Evolutionary conservation across 2,888 invertebrate species (phyloP).

Genomic region (Cryptops parisi): DNA sequence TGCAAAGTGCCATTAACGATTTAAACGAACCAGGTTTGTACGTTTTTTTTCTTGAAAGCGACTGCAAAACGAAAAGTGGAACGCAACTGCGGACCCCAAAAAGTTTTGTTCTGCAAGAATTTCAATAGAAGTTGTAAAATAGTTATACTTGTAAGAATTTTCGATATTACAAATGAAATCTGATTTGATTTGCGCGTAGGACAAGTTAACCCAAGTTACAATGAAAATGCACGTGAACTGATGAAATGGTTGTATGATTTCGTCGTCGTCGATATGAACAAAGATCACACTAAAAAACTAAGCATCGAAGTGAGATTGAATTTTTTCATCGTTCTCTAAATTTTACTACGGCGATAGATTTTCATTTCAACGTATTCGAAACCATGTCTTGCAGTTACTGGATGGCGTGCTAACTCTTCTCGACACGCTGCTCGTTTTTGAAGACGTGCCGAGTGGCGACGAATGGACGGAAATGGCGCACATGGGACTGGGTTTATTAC

Average conservation of each 20-base stretch:
- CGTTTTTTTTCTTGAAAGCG: no score
- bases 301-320: constrained; percentile 27
- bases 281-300: constrained; percentile 38
- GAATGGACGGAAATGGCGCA: constrained; percentile 45
- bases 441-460: constrained; percentile 35
- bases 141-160: no score
- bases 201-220: constrained; percentile 31
- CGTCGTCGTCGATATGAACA: constrained; percentile 38
- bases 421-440: constrained; percentile 43
- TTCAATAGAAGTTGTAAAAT: no score
- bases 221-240: constrained; percentile 43
- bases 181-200: constrained; percentile 27
- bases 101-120: no score
- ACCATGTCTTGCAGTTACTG: constrained; percentile 37
- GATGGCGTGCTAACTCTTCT: constrained; percentile 41
- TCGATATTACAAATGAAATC: background rate
- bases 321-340: background rate
- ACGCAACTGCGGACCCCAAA: no score
- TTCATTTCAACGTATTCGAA: no score
- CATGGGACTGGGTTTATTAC: constrained; percentile 31
- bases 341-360: no score
- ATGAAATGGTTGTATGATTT: constrained; percentile 44
- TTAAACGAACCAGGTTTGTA: constrained; percentile 33
- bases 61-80: no score
- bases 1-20: constrained; percentile 43